phyloP scores from a whole-genome alignment of 2,888 invertebrate species.

The Cryptocephalus moraei region DNA sequence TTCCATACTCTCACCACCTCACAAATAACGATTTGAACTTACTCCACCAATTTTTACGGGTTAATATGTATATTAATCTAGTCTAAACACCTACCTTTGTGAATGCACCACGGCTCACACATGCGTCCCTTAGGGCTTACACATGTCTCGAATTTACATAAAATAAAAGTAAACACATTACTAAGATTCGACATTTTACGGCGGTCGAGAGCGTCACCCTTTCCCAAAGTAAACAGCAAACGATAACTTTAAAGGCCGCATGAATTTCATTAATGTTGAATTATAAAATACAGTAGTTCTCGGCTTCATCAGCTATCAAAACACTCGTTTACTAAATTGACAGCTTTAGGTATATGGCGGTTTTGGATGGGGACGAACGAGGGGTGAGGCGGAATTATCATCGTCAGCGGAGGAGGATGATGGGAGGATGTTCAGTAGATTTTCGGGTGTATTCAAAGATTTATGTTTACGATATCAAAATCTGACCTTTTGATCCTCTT shows the following conservation, averaged over 20 bases:
- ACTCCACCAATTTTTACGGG: too few relatives aligned
- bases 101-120: too few relatives aligned
- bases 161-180: constrained; percentile 7
- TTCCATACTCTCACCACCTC: too few relatives aligned
- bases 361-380: constrained; percentile 15
- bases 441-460: too few relatives aligned
- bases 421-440: too few relatives aligned
- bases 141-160: constrained; percentile 3
- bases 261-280: constrained; percentile 10
- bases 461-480: too few relatives aligned
- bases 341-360: constrained; percentile 1
- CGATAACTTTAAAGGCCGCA: constrained; percentile 3
- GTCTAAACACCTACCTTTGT: too few relatives aligned
- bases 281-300: constrained; percentile 11
- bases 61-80: too few relatives aligned
- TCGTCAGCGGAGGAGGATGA: too few relatives aligned
- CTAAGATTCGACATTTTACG: constrained; percentile 2
- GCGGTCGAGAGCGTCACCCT: constrained; percentile 5
- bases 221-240: constrained; percentile 2
- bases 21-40: too few relatives aligned
- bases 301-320: constrained; percentile 17
- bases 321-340: constrained; percentile 9
- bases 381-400: background rate
- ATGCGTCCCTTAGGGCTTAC: background rate
- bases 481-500: too few relatives aligned